These are phyloP conservation scores for Thera obeliscata DNA, from an alignment of 2,888 invertebrate species.

Conservation along the genomic window DNA sequence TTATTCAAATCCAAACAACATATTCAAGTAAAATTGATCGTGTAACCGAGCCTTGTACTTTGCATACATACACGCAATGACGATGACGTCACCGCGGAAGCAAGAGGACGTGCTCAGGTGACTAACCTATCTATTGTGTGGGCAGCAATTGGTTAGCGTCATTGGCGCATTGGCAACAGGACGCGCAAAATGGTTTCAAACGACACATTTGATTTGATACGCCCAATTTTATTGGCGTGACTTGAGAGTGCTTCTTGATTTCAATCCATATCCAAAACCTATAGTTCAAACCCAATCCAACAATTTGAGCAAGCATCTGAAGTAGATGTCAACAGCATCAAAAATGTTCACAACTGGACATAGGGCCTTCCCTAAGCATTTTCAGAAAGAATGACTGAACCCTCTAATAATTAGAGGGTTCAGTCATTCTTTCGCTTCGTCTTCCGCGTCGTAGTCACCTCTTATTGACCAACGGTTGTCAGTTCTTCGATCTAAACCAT, in stretches of 20 bases:
- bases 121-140: constrained; percentile 44
- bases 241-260: background rate
- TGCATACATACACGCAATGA: constrained; percentile 6
- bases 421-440: too few species aligned
- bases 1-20: background rate
- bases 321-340: too few species aligned
- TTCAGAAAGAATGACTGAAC: too few species aligned
- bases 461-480: too few species aligned
- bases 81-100: constrained; percentile 77
- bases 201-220: constrained; percentile 10
- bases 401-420: too few species aligned
- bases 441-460: too few species aligned
- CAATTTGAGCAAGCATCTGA: too few species aligned
- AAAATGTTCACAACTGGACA: too few species aligned
- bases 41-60: background rate
- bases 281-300: too few species aligned
- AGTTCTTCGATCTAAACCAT: too few species aligned
- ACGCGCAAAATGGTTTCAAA: constrained; percentile 21
- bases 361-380: too few species aligned
- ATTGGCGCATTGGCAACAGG: constrained; percentile 21
- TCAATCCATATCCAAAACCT: background rate
- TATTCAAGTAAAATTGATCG: background rate
- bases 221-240: constrained; percentile 8
- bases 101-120: constrained; percentile 60
- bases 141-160: constrained; percentile 31